Conservation (phyloP, 2,888 invertebrate genomes). For the Morinoia aosen region DNA sequence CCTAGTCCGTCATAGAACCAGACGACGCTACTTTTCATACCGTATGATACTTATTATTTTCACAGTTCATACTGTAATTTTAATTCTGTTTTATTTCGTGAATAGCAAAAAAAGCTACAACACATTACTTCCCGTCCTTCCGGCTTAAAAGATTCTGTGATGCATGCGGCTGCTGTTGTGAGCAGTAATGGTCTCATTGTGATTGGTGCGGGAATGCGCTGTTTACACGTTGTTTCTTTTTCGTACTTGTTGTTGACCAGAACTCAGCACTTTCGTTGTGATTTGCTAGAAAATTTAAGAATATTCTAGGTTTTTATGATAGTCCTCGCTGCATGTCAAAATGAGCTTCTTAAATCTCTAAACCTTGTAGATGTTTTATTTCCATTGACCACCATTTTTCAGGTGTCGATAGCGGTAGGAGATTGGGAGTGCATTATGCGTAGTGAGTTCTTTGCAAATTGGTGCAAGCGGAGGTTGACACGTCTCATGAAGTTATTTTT, state of each 20-base stretch:
- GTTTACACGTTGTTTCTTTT: neutral
- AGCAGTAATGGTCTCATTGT: neutral
- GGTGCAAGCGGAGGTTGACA: no score
- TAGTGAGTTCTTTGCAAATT: no score
- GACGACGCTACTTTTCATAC: neutral
- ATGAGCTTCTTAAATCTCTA: neutral
- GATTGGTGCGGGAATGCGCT: neutral
- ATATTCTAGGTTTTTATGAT: neutral
- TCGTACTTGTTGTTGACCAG: no score
- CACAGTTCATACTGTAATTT: neutral
- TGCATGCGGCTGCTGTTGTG: neutral
- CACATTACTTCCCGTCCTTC: neutral
- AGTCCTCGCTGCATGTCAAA: no score
- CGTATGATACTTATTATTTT: neutral
- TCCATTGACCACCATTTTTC: no score
- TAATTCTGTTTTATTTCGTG: neutral
- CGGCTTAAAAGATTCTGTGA: neutral
- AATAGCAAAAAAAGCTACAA: neutral
- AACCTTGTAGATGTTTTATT: no score
- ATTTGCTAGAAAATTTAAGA: neutral
- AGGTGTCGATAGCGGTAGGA: no score
- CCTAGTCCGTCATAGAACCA: neutral
- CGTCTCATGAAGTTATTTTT: no score
- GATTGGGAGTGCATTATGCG: no score
- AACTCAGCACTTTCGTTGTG: no score